Base-by-base conservation (phyloP, 2,888 invertebrate species). In the Xylota sylvarum region DNA sequence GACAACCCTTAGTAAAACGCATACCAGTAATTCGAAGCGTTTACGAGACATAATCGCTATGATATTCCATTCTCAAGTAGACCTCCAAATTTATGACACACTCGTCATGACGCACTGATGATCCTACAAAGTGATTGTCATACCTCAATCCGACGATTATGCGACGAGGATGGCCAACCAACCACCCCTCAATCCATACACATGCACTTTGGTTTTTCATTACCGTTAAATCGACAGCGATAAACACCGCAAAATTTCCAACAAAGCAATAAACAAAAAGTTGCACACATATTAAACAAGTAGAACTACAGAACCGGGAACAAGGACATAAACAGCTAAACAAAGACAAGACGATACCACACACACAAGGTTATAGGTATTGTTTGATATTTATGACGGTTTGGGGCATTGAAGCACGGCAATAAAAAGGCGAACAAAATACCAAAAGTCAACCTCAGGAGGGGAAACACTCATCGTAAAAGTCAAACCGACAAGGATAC, bases 91-190 rank as follows among this genome's bases (percentile, higher is more conserved):
- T 65, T 83, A 78, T 56, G 67, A 56, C 46, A 35, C 70, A 27
- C 56, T 32, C 56, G 9, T 65, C 48, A 77, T 72, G 52, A 65
- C 37, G 12, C 65, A 46, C 67, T 60, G 48, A 60, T 43, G 46
- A 58, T 37, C 14, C n/a, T n/a, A 55, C 14, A 56, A 84, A 78
- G 67, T 83, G 78, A 84, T 78, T 73, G 64, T 78, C 69, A 79
- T 69, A 1, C 27, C 70, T 60, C 60, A 67, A 67, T 55, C 40
- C 19, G 3, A 6, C 60, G 55, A 69, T 79, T 70, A 48, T 65
- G n/a, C n/a, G 10, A 5, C 23, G 27, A 9, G 7, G 27, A 14
- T 23, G 23, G 23, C 23, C 23, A 23, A 35, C 23, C n/a, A 1
- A n/a, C 23, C 4, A n/a, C 27, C 58, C 32, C n/a, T 23, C n/a